Conservation (phyloP, 1,140 invertebrate genomes). For the Leguminivora glycinivorella region DNA sequence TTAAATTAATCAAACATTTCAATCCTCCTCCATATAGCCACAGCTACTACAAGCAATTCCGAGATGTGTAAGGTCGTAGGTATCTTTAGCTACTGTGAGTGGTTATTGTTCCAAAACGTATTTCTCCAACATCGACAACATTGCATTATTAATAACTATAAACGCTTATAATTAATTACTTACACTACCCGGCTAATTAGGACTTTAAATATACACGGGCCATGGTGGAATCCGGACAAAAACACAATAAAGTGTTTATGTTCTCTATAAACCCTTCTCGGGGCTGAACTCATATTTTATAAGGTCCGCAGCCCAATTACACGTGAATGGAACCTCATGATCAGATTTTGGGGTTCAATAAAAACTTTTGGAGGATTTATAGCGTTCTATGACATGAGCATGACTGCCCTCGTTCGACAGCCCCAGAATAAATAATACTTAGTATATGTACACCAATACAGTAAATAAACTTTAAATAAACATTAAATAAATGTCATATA, state of each 20-base stretch:
- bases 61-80: too few species aligned
- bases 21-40: too few species aligned
- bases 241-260: slow-evolving; percentile 77
- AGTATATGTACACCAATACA: too few species aligned
- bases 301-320: slow-evolving; percentile 75
- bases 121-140: too few species aligned
- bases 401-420: slow-evolving; percentile 57
- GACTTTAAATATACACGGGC: slow-evolving; percentile 38
- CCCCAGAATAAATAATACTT: too few species aligned
- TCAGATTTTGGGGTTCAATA: slow-evolving; percentile 72
- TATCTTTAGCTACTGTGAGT: too few species aligned
- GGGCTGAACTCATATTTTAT: slow-evolving; percentile 74
- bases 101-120: too few species aligned
- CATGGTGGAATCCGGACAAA: slow-evolving; percentile 59
- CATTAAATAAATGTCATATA: too few species aligned
- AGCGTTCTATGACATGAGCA: slow-evolving; percentile 46
- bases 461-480: too few species aligned
- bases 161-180: neutral
- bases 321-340: slow-evolving; percentile 76
- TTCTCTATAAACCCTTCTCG: slow-evolving; percentile 71
- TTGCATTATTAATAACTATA: neutral
- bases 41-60: too few species aligned
- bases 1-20: too few species aligned
- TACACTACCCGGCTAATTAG: slow-evolving; percentile 5
- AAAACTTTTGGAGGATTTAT: slow-evolving; percentile 72